phyloP scores from a whole-genome alignment of 2,797 vertebrate genomes.

The Spinibarbus caldwelli region DNA sequence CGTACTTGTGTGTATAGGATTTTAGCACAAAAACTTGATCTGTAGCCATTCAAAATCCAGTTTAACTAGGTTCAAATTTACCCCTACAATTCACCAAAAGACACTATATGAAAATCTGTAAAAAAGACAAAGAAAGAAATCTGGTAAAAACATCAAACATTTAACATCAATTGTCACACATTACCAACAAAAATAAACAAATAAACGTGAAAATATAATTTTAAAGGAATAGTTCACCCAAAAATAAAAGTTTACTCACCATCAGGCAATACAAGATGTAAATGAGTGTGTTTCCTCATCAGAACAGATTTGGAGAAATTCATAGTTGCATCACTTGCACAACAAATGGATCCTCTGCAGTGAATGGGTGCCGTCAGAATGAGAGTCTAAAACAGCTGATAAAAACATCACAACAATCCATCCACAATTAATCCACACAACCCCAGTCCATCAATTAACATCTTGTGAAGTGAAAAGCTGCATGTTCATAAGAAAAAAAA shows the following conservation, averaged over 20 bases:
- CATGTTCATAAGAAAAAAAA: background rate
- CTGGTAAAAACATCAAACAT: too few relatives aligned
- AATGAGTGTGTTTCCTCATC: background rate
- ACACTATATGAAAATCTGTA: background rate
- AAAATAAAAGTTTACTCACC: background rate
- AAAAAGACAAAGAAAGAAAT: background rate
- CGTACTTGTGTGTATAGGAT: background rate
- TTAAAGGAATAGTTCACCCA: background rate
- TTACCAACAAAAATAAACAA: background rate
- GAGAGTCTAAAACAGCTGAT: background rate
- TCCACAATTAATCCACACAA: background rate
- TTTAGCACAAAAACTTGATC: background rate
- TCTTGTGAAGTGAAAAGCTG: background rate
- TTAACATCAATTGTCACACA: too few relatives aligned
- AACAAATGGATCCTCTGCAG: background rate
- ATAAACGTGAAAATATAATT: background rate
- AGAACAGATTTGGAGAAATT: background rate
- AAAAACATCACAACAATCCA: background rate
- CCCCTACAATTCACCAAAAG: background rate
- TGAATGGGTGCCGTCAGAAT: background rate
- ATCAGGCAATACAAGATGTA: background rate
- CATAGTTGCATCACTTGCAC: background rate
- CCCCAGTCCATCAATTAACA: background rate
- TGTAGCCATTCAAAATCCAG: background rate
- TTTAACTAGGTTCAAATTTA: background rate